Conservation (phyloP, 1,140 invertebrate genomes). For the Drosophila ercepeae region DNA sequence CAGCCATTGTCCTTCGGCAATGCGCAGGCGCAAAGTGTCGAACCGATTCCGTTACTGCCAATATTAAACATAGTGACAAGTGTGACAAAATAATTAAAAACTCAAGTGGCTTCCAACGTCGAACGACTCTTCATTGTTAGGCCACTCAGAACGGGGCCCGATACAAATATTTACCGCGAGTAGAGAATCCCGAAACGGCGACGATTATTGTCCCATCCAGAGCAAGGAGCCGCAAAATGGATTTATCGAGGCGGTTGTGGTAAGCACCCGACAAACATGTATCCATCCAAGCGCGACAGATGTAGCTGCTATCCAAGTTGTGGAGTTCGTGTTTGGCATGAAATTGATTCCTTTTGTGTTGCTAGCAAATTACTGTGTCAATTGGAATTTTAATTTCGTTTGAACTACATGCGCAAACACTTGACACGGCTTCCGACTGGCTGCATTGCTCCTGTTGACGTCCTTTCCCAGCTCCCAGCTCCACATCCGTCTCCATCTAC, state of each 20-base stretch:
- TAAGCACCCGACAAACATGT: slow-evolving; percentile 81
- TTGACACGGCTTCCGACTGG: slow-evolving; percentile 49
- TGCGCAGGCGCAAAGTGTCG: slow-evolving; percentile 72
- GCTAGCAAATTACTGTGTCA: slow-evolving; percentile 80
- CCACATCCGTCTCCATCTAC: slow-evolving; percentile 3
- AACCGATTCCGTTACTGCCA: slow-evolving; percentile 13
- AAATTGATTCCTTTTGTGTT: slow-evolving; percentile 82
- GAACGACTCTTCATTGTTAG: slow-evolving; percentile 30
- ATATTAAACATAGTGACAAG: slow-evolving; percentile 36
- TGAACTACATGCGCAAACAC: slow-evolving; percentile 81
- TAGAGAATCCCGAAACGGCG: slow-evolving; percentile 26
- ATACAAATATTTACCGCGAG: slow-evolving; percentile 39
- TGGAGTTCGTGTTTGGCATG: slow-evolving; percentile 42
- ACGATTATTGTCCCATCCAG: slow-evolving; percentile 51
- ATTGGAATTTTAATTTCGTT: slow-evolving; percentile 82
- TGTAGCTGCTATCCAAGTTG: slow-evolving; percentile 26
- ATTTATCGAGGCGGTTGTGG: slow-evolving; percentile 83
- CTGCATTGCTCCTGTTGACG: slow-evolving; percentile 3
- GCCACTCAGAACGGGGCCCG: slow-evolving; percentile 8
- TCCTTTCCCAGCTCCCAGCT: neutral
- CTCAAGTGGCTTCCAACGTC: slow-evolving; percentile 52
- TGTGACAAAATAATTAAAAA: slow-evolving; percentile 70
- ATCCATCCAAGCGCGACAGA: slow-evolving; percentile 27
- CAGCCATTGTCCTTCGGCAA: slow-evolving; percentile 45
- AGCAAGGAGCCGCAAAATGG: slow-evolving; percentile 73